phyloP scores from a whole-genome alignment of 2,888 invertebrate species.

The Drosophila limbata region DNA sequence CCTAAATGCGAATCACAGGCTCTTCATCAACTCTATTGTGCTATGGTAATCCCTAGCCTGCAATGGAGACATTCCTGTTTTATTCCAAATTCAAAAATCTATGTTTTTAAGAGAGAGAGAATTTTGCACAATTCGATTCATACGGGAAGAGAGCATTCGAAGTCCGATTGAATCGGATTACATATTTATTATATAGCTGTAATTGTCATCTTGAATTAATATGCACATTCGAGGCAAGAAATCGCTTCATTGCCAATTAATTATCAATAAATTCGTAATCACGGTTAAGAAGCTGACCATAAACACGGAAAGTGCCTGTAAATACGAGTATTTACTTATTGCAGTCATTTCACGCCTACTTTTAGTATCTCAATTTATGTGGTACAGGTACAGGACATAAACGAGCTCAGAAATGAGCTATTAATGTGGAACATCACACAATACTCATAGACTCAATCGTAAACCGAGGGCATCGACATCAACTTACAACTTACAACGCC shows the following conservation, averaged over 20 bases:
- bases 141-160: too few species aligned
- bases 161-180: neutral
- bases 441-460: constrained; percentile 30
- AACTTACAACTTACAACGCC: neutral
- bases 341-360: constrained; percentile 18
- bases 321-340: constrained; percentile 1
- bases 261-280: constrained; percentile 23
- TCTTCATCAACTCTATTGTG: too few species aligned
- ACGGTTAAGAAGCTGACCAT: neutral
- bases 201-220: neutral
- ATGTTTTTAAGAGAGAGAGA: too few species aligned
- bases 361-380: constrained; percentile 26
- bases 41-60: too few species aligned
- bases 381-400: constrained; percentile 33
- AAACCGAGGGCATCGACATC: constrained; percentile 20
- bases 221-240: neutral
- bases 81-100: too few species aligned
- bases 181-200: neutral
- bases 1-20: too few species aligned
- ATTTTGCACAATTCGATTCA: too few species aligned
- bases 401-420: constrained; percentile 27
- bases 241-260: constrained; percentile 14
- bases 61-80: too few species aligned
- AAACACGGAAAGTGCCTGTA: constrained; percentile 5
- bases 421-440: constrained; percentile 25